phyloP scores from a whole-genome alignment of 2,797 vertebrate species.

The Martes flavigula region DNA sequence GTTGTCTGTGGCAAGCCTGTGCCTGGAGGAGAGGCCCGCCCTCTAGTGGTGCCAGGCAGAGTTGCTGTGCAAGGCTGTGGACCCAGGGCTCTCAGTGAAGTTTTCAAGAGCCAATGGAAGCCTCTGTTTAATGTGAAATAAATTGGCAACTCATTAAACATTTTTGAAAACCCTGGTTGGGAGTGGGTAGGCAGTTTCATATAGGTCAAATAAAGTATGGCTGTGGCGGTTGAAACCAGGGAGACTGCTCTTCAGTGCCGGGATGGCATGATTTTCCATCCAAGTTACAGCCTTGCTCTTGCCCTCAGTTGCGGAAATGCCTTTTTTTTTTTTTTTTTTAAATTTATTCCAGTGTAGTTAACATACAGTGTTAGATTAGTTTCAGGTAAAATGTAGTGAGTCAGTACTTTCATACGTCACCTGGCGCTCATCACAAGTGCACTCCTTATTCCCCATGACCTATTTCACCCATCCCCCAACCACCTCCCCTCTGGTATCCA shows the following conservation, averaged over 20 bases:
- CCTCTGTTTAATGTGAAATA: background rate
- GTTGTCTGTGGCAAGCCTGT: accelerated
- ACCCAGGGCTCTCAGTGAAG: accelerated
- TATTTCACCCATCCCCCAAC: background rate
- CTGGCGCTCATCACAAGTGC: background rate
- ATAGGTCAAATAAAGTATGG: background rate
- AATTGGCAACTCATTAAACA: background rate
- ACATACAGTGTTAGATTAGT: background rate
- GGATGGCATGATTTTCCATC: background rate
- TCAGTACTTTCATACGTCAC: background rate
- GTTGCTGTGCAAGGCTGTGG: background rate
- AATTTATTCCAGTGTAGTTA: background rate
- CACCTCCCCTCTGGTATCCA: background rate
- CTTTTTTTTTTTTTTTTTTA: background rate
- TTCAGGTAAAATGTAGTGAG: background rate
- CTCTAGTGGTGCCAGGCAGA: background rate
- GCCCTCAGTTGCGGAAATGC: background rate
- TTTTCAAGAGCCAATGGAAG: background rate
- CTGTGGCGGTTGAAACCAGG: background rate
- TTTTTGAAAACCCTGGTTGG: background rate
- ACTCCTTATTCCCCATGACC: background rate
- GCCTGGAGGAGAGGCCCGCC: background rate
- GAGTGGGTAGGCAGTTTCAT: background rate
- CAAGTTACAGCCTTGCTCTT: background rate
- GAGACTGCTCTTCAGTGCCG: background rate